Percentiles rank a stretch among this genome's conserved stretches.
Conservation (phyloP, 2,888 invertebrate species). For the Drosophila parthenogenetica region DNA sequence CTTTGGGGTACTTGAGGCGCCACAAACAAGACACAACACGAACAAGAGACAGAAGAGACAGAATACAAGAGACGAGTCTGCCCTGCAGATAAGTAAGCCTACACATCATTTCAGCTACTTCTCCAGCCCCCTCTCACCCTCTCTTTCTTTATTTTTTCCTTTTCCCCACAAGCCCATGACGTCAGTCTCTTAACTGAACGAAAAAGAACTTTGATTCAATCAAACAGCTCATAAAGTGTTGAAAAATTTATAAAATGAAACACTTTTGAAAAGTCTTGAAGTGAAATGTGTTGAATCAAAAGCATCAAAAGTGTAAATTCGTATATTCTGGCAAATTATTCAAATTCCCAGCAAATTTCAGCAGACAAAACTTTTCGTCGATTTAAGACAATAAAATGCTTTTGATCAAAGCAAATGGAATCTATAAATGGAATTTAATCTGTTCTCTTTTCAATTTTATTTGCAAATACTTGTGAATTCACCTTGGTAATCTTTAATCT, state of each 20-base stretch:
- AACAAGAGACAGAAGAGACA: conserved; percentile 17
- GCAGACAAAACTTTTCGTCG: not conserved
- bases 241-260: conserved; percentile 12
- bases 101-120: not conserved
- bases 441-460: not conserved
- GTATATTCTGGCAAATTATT: not conserved
- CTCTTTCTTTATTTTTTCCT: not conserved
- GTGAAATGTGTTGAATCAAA: conserved; percentile 1
- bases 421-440: not conserved
- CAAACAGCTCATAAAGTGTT: conserved; percentile 14
- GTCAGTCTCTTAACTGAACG: conserved; percentile 20
- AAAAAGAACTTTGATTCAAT: conserved; percentile 18
- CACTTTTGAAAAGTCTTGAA: not conserved
- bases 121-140: not conserved
- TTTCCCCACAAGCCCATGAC: conserved; percentile 30
- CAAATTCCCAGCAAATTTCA: conserved; percentile 2
- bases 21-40: conserved; percentile 55
- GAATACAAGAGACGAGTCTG: conserved; percentile 22
- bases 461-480: no score
- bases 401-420: not conserved
- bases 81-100: conserved; percentile 45
- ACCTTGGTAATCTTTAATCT: no score
- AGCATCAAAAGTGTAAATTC: conserved; percentile 7
- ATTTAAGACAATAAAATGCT: not conserved
- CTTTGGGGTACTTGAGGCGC: conserved; percentile 58